phyloP scores from a whole-genome alignment of 2,113 vertebrate species.

The Penelope pileata region DNA sequence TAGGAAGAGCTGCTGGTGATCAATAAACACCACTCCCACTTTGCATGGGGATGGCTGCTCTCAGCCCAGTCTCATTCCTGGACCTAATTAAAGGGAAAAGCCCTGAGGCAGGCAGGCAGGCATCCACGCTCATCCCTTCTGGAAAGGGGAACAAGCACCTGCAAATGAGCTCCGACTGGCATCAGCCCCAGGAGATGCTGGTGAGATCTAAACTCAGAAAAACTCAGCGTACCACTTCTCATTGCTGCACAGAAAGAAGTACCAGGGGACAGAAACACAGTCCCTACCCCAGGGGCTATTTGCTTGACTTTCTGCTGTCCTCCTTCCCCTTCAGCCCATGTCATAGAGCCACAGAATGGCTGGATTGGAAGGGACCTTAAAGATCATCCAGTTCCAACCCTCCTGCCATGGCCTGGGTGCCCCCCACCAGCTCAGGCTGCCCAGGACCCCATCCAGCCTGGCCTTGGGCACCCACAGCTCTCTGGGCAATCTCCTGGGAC shows the following conservation, averaged over 20 bases:
- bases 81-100: not conserved
- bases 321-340: not conserved
- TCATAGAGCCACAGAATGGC: no score
- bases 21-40: not conserved
- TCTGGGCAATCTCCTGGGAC: no score
- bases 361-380: no score
- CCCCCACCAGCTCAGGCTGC: no score
- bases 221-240: accelerated
- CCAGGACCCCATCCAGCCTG: not conserved
- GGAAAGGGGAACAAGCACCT: accelerated
- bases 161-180: not conserved
- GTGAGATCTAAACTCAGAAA: not conserved
- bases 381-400: not conserved
- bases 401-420: no score
- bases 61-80: not conserved
- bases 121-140: not conserved
- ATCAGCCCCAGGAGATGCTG: not conserved
- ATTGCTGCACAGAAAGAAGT: not conserved
- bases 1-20: not conserved
- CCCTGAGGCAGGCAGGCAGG: not conserved
- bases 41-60: not conserved
- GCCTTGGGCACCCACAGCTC: not conserved
- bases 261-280: accelerated
- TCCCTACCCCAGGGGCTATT: accelerated
- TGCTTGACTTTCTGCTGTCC: not conserved